Conservation (phyloP, 2,113 vertebrate species). For the Burhinus bistriatus region DNA sequence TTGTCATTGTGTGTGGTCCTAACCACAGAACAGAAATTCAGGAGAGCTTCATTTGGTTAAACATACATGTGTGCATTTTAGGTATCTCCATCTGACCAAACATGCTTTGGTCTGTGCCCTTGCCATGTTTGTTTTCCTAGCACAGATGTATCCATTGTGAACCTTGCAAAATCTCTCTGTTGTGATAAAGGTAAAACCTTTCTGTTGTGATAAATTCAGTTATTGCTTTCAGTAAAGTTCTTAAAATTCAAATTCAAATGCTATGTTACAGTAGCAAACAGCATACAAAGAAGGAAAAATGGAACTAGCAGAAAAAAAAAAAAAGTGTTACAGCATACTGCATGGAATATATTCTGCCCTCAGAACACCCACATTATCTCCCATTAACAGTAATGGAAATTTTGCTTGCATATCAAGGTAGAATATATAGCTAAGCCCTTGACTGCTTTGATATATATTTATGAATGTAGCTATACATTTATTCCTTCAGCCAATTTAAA, state of each 20-base stretch:
- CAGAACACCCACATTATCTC: slow-evolving; percentile 30
- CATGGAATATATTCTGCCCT: background rate
- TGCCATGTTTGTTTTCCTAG: background rate
- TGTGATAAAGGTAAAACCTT: background rate
- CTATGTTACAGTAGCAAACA: background rate
- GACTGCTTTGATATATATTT: slow-evolving; percentile 46
- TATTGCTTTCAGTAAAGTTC: background rate
- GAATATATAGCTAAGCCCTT: slow-evolving; percentile 13
- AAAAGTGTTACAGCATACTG: background rate
- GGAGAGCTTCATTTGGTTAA: background rate
- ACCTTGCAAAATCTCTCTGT: background rate
- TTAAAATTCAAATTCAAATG: background rate
- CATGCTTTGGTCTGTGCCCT: background rate
- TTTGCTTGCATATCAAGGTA: background rate
- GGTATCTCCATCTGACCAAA: background rate
- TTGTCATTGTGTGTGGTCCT: background rate
- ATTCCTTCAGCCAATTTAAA: slow-evolving; percentile 51
- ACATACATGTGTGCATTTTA: background rate
- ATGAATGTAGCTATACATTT: slow-evolving; percentile 36
- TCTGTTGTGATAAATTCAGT: background rate
- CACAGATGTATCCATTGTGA: background rate
- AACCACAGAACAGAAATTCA: background rate
- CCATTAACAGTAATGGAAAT: slow-evolving; percentile 52
- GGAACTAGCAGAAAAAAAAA: background rate
- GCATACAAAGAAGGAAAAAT: background rate